These are phyloP conservation scores for Malthinus flaveolus DNA, from an alignment of 2,888 invertebrate species.

Conservation along the genomic window DNA sequence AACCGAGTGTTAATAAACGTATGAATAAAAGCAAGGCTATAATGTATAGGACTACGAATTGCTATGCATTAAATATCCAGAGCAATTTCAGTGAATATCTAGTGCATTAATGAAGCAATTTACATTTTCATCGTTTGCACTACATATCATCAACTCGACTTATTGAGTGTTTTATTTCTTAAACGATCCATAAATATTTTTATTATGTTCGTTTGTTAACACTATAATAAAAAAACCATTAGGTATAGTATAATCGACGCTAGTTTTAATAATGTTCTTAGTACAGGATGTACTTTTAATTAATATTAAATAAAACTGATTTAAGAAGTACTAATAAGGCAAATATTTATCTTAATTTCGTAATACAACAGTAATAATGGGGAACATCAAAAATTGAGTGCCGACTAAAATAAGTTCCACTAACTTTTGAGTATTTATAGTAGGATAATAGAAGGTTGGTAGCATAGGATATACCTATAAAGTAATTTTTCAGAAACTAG, in stretches of 20 bases:
- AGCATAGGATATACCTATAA: too few species aligned
- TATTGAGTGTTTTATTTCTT: constrained; percentile 21
- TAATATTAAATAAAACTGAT: too few species aligned
- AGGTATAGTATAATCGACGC: neutral
- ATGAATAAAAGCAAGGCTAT: constrained; percentile 32
- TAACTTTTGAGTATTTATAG: too few species aligned
- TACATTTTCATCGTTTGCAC: constrained; percentile 48
- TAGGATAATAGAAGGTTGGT: too few species aligned
- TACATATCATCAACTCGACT: constrained; percentile 19
- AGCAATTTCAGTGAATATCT: constrained; percentile 35
- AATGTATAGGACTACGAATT: constrained; percentile 31
- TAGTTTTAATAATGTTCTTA: neutral
- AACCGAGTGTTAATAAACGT: constrained; percentile 48
- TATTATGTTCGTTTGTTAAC: constrained; percentile 1
- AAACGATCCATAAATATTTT: constrained; percentile 9
- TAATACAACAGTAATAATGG: too few species aligned
- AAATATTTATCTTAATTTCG: too few species aligned
- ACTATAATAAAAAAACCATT: neutral
- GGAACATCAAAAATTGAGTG: too few species aligned
- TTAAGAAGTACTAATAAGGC: too few species aligned
- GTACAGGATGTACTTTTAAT: too few species aligned
- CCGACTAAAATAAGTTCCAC: too few species aligned
- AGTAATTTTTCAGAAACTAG: too few species aligned
- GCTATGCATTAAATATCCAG: constrained; percentile 33
- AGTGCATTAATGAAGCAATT: constrained; percentile 52